These are phyloP conservation scores for Incurvaria masculella DNA, from an alignment of 2,888 invertebrate species.

Conservation along the genomic window DNA sequence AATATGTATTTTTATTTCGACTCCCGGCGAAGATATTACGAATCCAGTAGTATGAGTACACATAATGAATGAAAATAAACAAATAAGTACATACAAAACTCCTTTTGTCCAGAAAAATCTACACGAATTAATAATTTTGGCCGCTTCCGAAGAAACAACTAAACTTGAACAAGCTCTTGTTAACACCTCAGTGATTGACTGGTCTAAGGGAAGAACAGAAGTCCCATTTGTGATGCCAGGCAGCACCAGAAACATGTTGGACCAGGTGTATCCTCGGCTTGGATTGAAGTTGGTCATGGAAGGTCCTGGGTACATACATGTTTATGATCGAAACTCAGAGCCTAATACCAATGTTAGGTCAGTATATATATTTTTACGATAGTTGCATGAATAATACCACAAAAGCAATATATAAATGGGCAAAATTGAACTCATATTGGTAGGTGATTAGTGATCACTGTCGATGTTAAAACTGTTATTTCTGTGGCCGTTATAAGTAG, in stretches of 20 bases:
- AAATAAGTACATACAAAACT: not conserved
- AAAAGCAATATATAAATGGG: too few relatives aligned
- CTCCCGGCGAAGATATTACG: too few relatives aligned
- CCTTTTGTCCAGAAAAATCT: conserved; percentile 7
- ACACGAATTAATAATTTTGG: conserved; percentile 28
- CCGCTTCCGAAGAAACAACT: conserved; percentile 22
- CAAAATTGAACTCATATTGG: too few relatives aligned
- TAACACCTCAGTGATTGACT: conserved; percentile 27
- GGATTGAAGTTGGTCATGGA: conserved; percentile 7
- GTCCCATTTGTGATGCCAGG: conserved; percentile 20
- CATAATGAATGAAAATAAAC: too few relatives aligned
- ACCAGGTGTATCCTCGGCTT: conserved; percentile 11
- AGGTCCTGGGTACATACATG: not conserved
- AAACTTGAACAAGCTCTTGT: conserved; percentile 25
- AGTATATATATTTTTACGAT: too few relatives aligned
- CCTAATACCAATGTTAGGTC: not conserved
- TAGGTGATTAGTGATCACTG: too few relatives aligned
- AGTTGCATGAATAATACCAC: too few relatives aligned
- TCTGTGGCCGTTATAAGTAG: too few relatives aligned
- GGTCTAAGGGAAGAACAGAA: conserved; percentile 19
- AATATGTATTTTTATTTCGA: too few relatives aligned
- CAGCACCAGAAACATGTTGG: conserved; percentile 15
- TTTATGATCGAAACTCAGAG: not conserved
- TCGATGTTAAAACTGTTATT: too few relatives aligned
- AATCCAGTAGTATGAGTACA: too few relatives aligned